phyloP scores from a whole-genome alignment of 2,113 vertebrate species.

The Nicator chloris region DNA sequence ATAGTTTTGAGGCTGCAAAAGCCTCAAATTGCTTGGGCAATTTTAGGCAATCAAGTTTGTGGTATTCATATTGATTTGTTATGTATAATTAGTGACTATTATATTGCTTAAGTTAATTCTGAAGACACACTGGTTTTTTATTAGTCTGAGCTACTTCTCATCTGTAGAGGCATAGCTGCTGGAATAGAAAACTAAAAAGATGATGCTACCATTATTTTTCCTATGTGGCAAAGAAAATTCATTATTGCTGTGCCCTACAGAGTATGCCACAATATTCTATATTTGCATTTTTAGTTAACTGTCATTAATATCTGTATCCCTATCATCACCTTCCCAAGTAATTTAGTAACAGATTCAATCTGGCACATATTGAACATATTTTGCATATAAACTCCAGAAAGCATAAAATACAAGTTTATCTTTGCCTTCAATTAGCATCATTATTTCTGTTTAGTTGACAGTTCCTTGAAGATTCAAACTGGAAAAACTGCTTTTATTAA shows the following conservation, averaged over 20 bases:
- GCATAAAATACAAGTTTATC: not conserved
- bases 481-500: conserved; percentile 19
- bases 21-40: not conserved
- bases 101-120: not conserved
- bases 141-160: not conserved
- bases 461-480: not conserved
- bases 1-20: not conserved
- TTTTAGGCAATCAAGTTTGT: not conserved
- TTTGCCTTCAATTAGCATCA: not conserved
- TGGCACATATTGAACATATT: not conserved
- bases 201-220: not conserved
- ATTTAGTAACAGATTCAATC: not conserved
- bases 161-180: not conserved
- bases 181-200: not conserved
- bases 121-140: not conserved
- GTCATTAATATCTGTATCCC: not conserved
- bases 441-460: not conserved
- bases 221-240: not conserved
- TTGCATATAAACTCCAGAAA: not conserved
- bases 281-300: not conserved
- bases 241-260: not conserved
- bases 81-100: not conserved
- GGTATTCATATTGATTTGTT: not conserved
- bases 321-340: not conserved
- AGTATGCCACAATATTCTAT: not conserved